Evolutionary conservation across 2,113 vertebrate genomes (phyloP).

Genomic region (Stegostoma tigrinum): DNA sequence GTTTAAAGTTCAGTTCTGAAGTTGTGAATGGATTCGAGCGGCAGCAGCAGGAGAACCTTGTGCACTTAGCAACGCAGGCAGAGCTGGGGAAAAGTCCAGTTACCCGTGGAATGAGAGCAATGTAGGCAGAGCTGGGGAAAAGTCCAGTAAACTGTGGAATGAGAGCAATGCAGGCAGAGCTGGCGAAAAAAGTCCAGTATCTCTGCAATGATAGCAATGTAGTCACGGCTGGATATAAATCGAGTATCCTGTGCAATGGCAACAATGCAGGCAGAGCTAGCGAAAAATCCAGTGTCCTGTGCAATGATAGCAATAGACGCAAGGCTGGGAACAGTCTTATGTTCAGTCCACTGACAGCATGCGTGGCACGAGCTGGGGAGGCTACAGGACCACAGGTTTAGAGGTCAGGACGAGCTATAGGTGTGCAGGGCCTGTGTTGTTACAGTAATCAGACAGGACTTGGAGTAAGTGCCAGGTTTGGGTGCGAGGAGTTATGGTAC

Average conservation of each 20-base stretch:
- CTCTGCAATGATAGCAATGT: background rate
- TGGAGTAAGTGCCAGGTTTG: background rate
- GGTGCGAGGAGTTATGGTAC: background rate
- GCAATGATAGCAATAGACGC: background rate
- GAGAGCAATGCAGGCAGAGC: background rate
- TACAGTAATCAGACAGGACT: background rate
- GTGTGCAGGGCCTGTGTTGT: no score
- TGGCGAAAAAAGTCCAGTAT: background rate
- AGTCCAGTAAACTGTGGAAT: background rate
- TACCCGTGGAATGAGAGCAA: background rate
- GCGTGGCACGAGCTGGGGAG: no score
- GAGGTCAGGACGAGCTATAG: background rate
- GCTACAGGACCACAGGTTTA: background rate
- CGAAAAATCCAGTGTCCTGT: background rate
- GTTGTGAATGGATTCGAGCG: background rate
- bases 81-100: background rate
- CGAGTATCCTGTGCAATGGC: background rate
- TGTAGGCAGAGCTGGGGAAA: background rate
- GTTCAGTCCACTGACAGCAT: no score
- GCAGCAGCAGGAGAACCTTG: no score
- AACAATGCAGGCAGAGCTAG: background rate
- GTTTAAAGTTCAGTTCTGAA: background rate
- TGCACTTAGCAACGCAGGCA: background rate
- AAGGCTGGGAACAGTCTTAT: background rate
- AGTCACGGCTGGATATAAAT: background rate